Evolutionary conservation across 2,113 vertebrate species (phyloP).

Genomic region (Piaya cayana): DNA sequence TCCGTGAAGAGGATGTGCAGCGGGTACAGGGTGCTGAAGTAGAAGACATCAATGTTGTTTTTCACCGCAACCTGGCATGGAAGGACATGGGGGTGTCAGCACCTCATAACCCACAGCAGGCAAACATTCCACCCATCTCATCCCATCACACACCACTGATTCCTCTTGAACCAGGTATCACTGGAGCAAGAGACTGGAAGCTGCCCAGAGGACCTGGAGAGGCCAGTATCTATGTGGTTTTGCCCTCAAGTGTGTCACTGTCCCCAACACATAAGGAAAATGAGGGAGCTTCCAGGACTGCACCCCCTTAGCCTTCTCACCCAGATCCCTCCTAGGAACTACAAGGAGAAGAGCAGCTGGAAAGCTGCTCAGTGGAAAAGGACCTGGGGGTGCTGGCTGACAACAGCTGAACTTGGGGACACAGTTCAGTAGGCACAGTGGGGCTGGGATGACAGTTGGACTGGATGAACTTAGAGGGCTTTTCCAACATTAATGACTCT

Average conservation of each 20-base stretch:
- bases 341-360: too few species aligned
- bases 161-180: neutral
- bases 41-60: constrained; percentile 99
- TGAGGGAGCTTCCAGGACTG: neutral
- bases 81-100: accelerated
- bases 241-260: accelerated
- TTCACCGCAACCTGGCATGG: constrained; percentile 90
- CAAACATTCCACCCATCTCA: accelerated
- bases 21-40: constrained; percentile 97
- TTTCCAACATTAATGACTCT: too few species aligned
- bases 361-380: too few species aligned
- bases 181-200: neutral
- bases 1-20: constrained; percentile 95
- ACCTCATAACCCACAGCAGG: neutral
- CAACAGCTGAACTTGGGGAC: too few species aligned
- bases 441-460: too few species aligned
- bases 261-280: accelerated
- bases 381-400: too few species aligned
- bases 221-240: accelerated
- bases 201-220: neutral
- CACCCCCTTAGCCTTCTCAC: neutral
- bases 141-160: neutral
- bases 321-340: neutral
- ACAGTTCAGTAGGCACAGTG: too few species aligned
- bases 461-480: too few species aligned